Evolutionary conservation across 2,113 vertebrate species (phyloP).

Genomic region (Myotis lucifugus): DNA sequence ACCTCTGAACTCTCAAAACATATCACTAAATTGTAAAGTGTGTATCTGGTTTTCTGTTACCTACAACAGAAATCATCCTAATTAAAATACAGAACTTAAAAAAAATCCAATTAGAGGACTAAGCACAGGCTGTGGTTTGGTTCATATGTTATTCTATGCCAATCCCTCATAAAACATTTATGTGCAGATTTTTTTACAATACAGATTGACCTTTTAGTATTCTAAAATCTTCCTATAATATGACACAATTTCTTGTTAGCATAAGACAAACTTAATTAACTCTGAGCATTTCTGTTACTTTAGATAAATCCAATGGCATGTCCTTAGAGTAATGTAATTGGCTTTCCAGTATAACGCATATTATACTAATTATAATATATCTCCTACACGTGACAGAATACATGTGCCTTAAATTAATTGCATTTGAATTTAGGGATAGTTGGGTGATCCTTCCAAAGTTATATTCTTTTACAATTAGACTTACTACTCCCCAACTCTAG

Average conservation of each 20-base stretch:
- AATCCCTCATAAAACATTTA: constrained; percentile 60
- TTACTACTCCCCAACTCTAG: background rate
- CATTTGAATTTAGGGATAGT: constrained; percentile 50
- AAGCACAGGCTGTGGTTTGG: background rate
- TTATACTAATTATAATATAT: constrained; percentile 71
- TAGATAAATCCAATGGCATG: constrained; percentile 67
- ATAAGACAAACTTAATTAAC: constrained; percentile 77
- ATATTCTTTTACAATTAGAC: constrained; percentile 38
- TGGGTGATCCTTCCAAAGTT: constrained; percentile 40
- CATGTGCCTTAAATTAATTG: constrained; percentile 71
- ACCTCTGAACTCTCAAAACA: too few species aligned
- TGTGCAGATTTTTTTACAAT: constrained; percentile 11
- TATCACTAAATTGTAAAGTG: background rate
- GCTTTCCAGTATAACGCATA: constrained; percentile 53
- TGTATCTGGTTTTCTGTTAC: background rate
- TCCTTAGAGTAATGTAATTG: constrained; percentile 69
- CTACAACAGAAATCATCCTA: background rate
- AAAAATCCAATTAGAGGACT: constrained; percentile 8
- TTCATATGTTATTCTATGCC: constrained; percentile 35
- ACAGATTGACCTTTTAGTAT: constrained; percentile 59
- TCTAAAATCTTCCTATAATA: constrained; percentile 62
- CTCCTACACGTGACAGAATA: constrained; percentile 55
- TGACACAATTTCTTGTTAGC: constrained; percentile 68
- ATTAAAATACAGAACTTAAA: constrained; percentile 41
- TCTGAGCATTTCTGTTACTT: constrained; percentile 71